Conservation (phyloP, 2,888 invertebrate genomes). For the Terebella lapidaria region DNA sequence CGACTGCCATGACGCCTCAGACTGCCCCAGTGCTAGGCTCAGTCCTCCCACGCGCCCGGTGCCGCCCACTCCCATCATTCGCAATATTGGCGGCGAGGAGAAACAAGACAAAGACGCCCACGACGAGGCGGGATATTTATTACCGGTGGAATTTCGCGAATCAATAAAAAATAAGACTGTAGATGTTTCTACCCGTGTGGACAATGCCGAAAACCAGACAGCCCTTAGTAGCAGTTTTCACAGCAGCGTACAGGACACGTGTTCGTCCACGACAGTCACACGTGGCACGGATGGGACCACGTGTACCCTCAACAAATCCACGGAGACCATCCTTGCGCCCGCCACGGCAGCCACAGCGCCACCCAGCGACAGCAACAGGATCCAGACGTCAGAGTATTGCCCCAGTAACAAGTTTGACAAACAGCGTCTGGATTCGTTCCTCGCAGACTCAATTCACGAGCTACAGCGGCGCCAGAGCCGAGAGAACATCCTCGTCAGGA, state of each 20-base stretch:
- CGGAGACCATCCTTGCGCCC: neutral
- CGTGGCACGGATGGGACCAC: no score
- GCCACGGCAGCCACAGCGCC: neutral
- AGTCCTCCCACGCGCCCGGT: no score
- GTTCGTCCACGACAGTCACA: no score
- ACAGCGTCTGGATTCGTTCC: slow-evolving; percentile 14
- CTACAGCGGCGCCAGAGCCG: slow-evolving; percentile 8
- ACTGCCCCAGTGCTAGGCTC: neutral
- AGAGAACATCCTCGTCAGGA: neutral
- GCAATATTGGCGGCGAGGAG: no score
- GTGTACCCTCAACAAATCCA: neutral
- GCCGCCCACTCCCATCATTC: no score
- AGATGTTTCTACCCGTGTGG: no score
- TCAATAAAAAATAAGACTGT: no score
- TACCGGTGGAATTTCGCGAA: neutral
- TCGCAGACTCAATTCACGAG: slow-evolving; percentile 16
- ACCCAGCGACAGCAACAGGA: neutral
- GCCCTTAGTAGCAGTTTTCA: no score
- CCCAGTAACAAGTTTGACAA: neutral
- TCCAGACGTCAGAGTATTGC: neutral
- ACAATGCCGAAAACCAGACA: no score
- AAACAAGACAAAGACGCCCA: neutral
- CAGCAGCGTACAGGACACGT: no score
- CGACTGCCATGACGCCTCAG: neutral
- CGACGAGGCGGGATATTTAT: neutral